phyloP scores from a whole-genome alignment of 2,113 vertebrate species.

The Malaclemys terrapin region DNA sequence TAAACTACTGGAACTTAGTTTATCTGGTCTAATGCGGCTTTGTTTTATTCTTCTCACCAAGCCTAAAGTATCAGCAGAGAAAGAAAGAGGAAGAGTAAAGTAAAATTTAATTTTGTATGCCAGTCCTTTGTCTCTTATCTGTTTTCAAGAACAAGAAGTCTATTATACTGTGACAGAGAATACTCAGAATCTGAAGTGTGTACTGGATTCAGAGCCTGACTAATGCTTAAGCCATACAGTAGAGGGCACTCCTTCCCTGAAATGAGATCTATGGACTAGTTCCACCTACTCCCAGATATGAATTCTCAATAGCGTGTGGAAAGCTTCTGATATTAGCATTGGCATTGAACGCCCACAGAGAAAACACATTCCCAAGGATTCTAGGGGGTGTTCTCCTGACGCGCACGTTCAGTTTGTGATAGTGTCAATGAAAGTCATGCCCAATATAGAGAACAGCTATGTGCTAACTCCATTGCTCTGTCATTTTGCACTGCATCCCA shows the following conservation, averaged over 20 bases:
- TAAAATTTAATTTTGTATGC: accelerated
- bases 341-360: not conserved
- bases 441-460: not conserved
- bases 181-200: not conserved
- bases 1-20: not conserved
- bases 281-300: not conserved
- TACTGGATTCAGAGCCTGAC: not conserved
- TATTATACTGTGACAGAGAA: not conserved
- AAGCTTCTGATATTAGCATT: not conserved
- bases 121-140: not conserved
- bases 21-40: not conserved
- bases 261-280: not conserved
- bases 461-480: not conserved
- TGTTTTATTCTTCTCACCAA: not conserved
- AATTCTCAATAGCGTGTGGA: not conserved
- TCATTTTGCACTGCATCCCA: not conserved
- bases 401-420: not conserved
- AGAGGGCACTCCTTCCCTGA: conserved; percentile 61
- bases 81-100: not conserved
- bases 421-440: not conserved
- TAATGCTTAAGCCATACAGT: conserved; percentile 3
- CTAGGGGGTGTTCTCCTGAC: not conserved
- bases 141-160: not conserved
- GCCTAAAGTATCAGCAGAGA: not conserved
- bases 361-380: accelerated